Evolutionary conservation across 2,797 vertebrate genomes (phyloP).

Genomic region (Peromyscus attwateri): DNA sequence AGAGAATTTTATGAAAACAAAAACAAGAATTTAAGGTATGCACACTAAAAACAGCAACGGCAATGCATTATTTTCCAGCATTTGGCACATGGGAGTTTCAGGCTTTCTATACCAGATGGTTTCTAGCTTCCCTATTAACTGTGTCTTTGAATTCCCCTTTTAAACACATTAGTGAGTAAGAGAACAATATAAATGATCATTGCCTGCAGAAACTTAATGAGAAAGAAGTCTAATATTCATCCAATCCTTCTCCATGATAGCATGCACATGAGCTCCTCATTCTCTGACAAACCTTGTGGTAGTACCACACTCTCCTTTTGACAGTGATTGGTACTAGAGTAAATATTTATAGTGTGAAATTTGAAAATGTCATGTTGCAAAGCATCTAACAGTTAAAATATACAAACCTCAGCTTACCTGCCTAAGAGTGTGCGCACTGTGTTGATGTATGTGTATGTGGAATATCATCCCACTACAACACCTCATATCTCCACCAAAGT

Average conservation of each 20-base stretch:
- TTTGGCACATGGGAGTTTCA: slow-evolving; percentile 32
- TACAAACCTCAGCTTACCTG: not conserved
- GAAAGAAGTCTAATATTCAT: slow-evolving; percentile 11
- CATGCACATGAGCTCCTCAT: not conserved
- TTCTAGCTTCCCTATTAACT: slow-evolving; percentile 53
- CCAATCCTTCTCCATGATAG: not conserved
- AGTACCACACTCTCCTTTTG: not conserved
- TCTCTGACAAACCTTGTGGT: not conserved
- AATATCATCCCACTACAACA: not conserved
- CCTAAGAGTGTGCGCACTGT: rapidly evolving
- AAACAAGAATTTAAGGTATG: not conserved
- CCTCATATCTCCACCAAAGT: not conserved
- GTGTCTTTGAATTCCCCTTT: slow-evolving; percentile 69
- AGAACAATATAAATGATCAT: slow-evolving; percentile 42
- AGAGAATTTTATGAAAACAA: not conserved
- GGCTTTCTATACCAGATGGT: slow-evolving; percentile 47
- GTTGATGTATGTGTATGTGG: not conserved
- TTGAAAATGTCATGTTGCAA: not conserved
- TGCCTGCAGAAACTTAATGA: slow-evolving; percentile 42
- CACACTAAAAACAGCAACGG: not conserved
- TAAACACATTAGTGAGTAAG: slow-evolving; percentile 56
- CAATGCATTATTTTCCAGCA: not conserved
- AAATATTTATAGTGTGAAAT: not conserved
- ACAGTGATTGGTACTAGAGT: not conserved
- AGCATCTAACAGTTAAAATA: not conserved